Percentiles rank a stretch among this genome's conserved stretches.
phyloP scores from a whole-genome alignment of 2,113 vertebrate species.

The Aphyosemion australe region DNA sequence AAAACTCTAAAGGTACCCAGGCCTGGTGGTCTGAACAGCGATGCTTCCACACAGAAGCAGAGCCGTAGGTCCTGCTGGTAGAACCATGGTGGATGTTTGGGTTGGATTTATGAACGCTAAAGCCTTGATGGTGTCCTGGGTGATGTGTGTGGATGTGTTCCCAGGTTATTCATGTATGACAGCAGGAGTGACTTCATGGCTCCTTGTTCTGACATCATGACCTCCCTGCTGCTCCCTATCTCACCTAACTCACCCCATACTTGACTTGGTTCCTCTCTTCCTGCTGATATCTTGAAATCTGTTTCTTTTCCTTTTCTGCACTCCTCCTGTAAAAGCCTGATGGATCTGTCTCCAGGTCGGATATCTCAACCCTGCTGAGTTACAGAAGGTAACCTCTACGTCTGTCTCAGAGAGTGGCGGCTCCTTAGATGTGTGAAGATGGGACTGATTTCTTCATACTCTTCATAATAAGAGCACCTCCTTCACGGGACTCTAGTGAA shows the following conservation, averaged over 20 bases:
- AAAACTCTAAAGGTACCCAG: too few relatives aligned
- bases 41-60: too few relatives aligned
- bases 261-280: too few relatives aligned
- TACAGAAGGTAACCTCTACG: slow-evolving; percentile 63
- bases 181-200: neutral
- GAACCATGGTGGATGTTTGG: too few relatives aligned
- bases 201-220: neutral
- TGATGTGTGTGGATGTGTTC: too few relatives aligned
- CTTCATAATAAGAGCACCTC: slow-evolving; percentile 61
- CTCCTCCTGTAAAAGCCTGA: slow-evolving; percentile 59
- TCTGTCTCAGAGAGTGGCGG: slow-evolving; percentile 42
- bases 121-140: too few relatives aligned
- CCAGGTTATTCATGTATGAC: neutral
- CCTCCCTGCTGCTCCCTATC: neutral
- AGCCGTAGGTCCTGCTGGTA: too few relatives aligned
- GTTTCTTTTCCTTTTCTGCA: slow-evolving; percentile 15
- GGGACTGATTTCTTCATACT: slow-evolving; percentile 73
- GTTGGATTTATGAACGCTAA: too few relatives aligned
- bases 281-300: too few relatives aligned
- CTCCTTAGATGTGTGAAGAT: slow-evolving; percentile 54
- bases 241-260: too few relatives aligned
- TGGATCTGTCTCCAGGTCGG: slow-evolving; percentile 78
- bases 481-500: slow-evolving; percentile 1
- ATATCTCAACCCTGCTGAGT: slow-evolving; percentile 84
- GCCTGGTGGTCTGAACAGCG: too few relatives aligned